Base-by-base conservation (phyloP, 64 coral and sea anemone genomes). In the Dendrophyllia cribrosa region DNA sequence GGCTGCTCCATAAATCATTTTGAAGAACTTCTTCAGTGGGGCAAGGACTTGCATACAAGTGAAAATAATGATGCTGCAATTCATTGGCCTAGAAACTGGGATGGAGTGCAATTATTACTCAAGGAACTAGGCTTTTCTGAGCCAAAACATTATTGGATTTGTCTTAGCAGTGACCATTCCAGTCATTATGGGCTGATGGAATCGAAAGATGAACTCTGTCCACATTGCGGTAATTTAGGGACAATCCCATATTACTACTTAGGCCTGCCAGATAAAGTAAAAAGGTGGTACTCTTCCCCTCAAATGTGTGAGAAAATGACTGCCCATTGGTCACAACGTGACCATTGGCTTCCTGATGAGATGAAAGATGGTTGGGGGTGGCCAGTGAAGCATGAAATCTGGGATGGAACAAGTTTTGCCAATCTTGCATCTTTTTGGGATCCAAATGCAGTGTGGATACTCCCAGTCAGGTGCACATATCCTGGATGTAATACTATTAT, bases 231-330 rank as follows among this genome's bases (percentile, higher is more conserved):
- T 23, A 87, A 92, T 14, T 56, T 2, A 47, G 89, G 85, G 43
- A 88, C 13, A 66, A 92, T 96, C 58, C 89, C 94, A 19, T 96
- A 70, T 58, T 92, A 92, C 76, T 92, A 96, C 74, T 47, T 96
- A 50, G 83, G 94, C 23, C 47, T 96, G 51, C 43, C 7, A 21
- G 78, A 92, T 11, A 92, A 96, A 83, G 78, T 96, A 15, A 96
- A 92, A 50, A 23, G 53, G 25, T 96, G 94, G 94, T 96, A 66
- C 74, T 72, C 77, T 58, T 92, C 86, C 4, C 77, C 76, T 56
- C 9, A 68, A 56, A 96, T 96, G 90, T 96, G 95, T 65, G 49
- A 92, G 14, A 96, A 86, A 62, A 96, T 96, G 77, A 96, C 89
- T 77, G 78, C 85, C 55, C 95, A 92, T 49, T 96, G 95, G 95